Base-by-base conservation (phyloP, 2,888 invertebrate species). In the Chydorus sphaericus region DNA sequence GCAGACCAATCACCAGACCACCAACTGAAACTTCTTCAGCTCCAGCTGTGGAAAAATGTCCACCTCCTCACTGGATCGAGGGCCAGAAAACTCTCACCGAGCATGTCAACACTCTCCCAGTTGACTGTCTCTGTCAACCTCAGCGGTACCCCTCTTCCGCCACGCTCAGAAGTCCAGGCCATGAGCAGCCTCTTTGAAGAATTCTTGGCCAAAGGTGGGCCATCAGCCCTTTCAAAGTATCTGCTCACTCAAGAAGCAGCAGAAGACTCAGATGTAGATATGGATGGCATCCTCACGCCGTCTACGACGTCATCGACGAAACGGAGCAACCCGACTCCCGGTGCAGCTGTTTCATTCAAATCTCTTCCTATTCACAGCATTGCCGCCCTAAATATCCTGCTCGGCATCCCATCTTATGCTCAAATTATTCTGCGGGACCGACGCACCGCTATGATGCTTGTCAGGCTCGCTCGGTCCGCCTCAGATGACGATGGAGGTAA, bases 401-500 rank as follows among this genome's bases (percentile, higher is more conserved):
- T 94, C 23, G 78, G 90, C 62, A 73, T 94, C 63, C 90, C 91
- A 0, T 86, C 90, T 2, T 94, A 92, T 68, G 91, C 92, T 0
- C 89, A 88, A 68, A 85, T 90, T 44, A 70, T 94, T 60, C 75
- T 94, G 28, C 79, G 81, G 62, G 88, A 89, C 68, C 83, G 86
- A 64, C 78, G 85, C 61, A 80, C 84, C 60, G 93, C 93, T 0
- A 83, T 88, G 65, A 89, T 88, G 67, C 75, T 94, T 59, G 73
- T 94, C 60, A 75, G 92, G 5, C 75, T 94, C 52, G 84, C 91
- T 33, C 75, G 94, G 20, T 93, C 93, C 23, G 91, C 91, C 6
- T 84, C 87, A 2, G 89, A 90, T 64, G 90, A 92, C 66, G 91
- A 91, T 71, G 91, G 90, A 68, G 83, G 84, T 83, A 65, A 73